Evolutionary conservation across 2,888 invertebrate genomes (phyloP).

Genomic region (Lasioglossum calceatum): DNA sequence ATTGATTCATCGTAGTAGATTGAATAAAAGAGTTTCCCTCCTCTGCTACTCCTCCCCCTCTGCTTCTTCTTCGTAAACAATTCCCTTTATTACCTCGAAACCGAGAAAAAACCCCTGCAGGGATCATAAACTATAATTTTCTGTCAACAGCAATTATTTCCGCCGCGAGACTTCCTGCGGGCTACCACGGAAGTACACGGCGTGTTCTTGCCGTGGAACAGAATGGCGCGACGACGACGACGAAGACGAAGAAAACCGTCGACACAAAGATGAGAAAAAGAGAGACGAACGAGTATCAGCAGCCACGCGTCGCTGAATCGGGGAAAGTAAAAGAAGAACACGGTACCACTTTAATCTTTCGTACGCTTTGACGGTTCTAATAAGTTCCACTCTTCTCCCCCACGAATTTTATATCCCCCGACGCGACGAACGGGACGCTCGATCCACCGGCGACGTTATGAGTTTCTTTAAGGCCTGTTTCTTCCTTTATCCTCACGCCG

Average conservation of each 20-base stretch:
- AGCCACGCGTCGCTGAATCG: constrained; percentile 49
- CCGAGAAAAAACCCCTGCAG: constrained; percentile 18
- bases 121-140: constrained; percentile 57
- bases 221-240: not conserved
- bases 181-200: constrained; percentile 27
- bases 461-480: constrained; percentile 56
- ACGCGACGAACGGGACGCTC: not conserved
- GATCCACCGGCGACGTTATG: constrained; percentile 47
- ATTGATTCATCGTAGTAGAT: constrained; percentile 27
- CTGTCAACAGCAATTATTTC: constrained; percentile 60
- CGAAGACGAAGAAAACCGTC: not conserved
- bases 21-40: constrained; percentile 3
- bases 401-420: constrained; percentile 57
- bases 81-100: constrained; percentile 28
- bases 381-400: constrained; percentile 44
- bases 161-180: constrained; percentile 39
- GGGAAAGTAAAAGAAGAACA: constrained; percentile 49
- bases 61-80: constrained; percentile 11
- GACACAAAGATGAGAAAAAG: not conserved
- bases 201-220: constrained; percentile 39
- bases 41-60: not conserved
- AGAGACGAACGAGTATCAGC: constrained; percentile 38
- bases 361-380: constrained; percentile 67
- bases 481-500: constrained; percentile 33
- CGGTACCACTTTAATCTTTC: constrained; percentile 61